A percentile compares a stretch with the other conserved stretches of the same genome.
Conservation (phyloP, 2,113 vertebrate species). For the Pipa parva region DNA sequence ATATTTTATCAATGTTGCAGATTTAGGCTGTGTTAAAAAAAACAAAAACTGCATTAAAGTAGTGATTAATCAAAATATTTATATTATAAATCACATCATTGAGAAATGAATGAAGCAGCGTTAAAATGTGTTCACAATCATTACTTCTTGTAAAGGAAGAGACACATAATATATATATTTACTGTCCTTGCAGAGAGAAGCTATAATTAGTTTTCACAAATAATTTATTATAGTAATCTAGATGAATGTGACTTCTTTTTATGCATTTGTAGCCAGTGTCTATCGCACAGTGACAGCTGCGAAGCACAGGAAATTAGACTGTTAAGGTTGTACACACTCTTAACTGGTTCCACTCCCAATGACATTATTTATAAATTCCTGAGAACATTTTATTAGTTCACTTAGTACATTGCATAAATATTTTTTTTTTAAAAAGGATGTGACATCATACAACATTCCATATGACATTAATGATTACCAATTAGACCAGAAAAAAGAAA, state of each 20-base stretch:
- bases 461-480: too few relatives aligned
- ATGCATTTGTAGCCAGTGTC: too few relatives aligned
- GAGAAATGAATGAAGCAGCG: conserved; percentile 13
- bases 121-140: conserved; percentile 16
- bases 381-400: too few relatives aligned
- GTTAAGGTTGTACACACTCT: too few relatives aligned
- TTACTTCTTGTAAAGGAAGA: conserved; percentile 17
- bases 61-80: conserved; percentile 22
- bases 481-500: too few relatives aligned
- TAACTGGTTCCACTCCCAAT: too few relatives aligned
- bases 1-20: conserved; percentile 27
- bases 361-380: too few relatives aligned
- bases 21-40: background rate
- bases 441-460: too few relatives aligned
- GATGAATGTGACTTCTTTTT: conserved; percentile 2
- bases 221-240: background rate
- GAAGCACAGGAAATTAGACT: too few relatives aligned
- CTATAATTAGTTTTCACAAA: conserved; percentile 7
- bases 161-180: conserved; percentile 3
- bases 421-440: too few relatives aligned
- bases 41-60: conserved; percentile 20
- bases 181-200: background rate
- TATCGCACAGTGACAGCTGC: too few relatives aligned
- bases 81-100: conserved; percentile 7
- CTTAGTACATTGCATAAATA: too few relatives aligned